Conservation (phyloP, 2,888 invertebrate genomes). For the Microctonus brassicae region DNA sequence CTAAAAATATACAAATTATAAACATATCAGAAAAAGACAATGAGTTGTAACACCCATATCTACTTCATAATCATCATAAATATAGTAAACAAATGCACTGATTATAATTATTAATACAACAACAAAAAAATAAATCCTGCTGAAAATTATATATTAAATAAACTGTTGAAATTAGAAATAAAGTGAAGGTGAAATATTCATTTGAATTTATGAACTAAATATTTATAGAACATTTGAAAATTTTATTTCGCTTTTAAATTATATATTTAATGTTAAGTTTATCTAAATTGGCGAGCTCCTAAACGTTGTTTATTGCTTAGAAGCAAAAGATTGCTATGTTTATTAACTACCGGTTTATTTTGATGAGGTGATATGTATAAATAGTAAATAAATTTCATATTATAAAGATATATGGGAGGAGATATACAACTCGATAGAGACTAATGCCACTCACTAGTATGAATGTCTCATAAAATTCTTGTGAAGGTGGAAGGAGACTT, state of each 20-base stretch:
- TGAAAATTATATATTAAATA: neutral
- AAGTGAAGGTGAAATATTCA: neutral
- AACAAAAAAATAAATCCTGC: neutral
- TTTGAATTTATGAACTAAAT: neutral
- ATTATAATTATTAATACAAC: neutral
- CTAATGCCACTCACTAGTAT: no score
- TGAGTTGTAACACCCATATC: neutral
- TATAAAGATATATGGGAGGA: no score
- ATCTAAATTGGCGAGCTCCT: neutral
- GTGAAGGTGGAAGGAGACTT: constrained; percentile 45
- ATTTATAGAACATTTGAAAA: neutral
- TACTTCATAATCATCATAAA: neutral
- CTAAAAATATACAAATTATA: neutral
- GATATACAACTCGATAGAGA: no score
- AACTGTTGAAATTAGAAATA: neutral
- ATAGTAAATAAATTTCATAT: no score
- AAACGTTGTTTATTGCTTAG: neutral
- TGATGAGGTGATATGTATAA: neutral
- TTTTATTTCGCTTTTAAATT: constrained; percentile 3
- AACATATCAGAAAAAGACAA: neutral
- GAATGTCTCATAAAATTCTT: neutral
- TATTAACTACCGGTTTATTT: neutral
- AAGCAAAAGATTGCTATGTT: neutral
- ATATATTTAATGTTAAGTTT: neutral
- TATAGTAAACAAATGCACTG: neutral